Conservation (phyloP, 2,888 invertebrate genomes). For the Aporophyla nigra region DNA sequence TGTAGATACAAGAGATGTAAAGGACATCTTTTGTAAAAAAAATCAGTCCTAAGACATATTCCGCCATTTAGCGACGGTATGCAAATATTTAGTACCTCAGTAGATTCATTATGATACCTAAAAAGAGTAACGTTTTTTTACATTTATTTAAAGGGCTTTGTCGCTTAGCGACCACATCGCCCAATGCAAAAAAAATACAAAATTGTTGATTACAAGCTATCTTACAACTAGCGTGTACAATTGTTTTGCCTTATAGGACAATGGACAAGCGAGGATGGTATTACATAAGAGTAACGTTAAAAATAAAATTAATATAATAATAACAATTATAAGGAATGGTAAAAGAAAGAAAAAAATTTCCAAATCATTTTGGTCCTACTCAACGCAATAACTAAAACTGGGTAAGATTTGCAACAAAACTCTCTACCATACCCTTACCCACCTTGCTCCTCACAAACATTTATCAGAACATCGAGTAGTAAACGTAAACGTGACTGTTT, state of each 20-base stretch:
- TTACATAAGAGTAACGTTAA: neutral
- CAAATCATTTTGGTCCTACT: neutral
- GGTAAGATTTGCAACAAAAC: neutral
- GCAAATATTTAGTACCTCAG: neutral
- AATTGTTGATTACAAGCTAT: too few species aligned
- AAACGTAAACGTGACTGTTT: slow-evolving; percentile 47
- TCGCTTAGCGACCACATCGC: too few species aligned
- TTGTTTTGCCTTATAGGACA: too few species aligned
- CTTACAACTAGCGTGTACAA: too few species aligned
- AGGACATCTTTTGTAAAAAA: too few species aligned
- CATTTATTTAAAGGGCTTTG: too few species aligned
- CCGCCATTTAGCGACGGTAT: neutral
- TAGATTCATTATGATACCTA: neutral
- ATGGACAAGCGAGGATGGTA: too few species aligned
- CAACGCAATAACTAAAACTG: neutral
- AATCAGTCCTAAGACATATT: neutral
- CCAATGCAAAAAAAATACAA: too few species aligned
- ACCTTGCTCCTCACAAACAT: neutral
- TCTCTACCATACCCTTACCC: neutral
- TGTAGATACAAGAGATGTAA: neutral
- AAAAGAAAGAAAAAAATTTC: too few species aligned
- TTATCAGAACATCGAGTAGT: slow-evolving; percentile 11
- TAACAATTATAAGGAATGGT: too few species aligned
- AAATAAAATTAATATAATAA: neutral
- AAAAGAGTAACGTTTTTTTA: neutral